Evolutionary conservation across 2,113 vertebrate genomes (phyloP).

Genomic region (Rafetus swinhoei): DNA sequence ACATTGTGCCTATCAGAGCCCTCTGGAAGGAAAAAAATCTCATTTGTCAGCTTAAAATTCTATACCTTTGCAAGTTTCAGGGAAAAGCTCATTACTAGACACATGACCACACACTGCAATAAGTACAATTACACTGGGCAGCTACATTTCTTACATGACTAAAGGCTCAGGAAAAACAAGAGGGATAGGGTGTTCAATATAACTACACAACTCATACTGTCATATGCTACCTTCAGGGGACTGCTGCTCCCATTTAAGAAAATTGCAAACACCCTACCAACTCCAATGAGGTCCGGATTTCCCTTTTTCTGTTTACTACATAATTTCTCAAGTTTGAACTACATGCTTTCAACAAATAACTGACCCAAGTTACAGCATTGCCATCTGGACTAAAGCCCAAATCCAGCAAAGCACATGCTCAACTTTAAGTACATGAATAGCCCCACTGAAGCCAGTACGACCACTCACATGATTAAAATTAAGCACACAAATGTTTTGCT

Average conservation of each 20-base stretch:
- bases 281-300: neutral
- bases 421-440: neutral
- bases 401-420: neutral
- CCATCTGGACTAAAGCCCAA: neutral
- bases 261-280: neutral
- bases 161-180: neutral
- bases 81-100: neutral
- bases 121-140: neutral
- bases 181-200: neutral
- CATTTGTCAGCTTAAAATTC: neutral
- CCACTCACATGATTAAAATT: neutral
- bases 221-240: neutral
- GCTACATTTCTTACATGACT: neutral
- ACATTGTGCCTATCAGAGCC: neutral
- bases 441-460: neutral
- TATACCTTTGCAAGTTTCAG: neutral
- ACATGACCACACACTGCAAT: neutral
- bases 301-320: neutral
- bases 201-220: neutral
- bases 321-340: neutral
- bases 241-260: neutral
- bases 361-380: neutral
- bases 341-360: neutral
- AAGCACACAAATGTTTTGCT: fast-evolving
- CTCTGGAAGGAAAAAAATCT: neutral